Conservation (phyloP, 2,797 vertebrate genomes). For the Urophycis tenuis region DNA sequence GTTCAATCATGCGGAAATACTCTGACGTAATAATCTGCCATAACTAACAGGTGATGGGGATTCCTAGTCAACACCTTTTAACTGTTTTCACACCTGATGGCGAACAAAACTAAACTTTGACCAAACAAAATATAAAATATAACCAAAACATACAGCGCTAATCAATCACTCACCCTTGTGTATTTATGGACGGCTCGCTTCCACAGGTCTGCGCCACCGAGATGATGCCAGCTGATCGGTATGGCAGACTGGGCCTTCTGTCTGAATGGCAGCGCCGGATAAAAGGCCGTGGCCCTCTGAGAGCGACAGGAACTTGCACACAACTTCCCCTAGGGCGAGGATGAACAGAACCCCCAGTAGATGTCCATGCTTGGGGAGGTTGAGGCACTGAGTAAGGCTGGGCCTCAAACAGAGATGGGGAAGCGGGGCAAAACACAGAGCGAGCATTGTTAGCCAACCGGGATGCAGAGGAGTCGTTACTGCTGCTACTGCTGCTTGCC, state of each 20-base stretch:
- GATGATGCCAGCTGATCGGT: slow-evolving; percentile 43
- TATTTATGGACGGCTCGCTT: slow-evolving; percentile 72
- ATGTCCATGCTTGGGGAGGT: slow-evolving; percentile 64
- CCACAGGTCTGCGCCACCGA: slow-evolving; percentile 69
- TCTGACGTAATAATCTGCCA: neutral
- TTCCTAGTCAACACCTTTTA: neutral
- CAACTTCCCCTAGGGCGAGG: slow-evolving; percentile 54
- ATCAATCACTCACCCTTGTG: slow-evolving; percentile 74
- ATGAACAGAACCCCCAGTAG: slow-evolving; percentile 60
- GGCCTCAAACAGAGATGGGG: slow-evolving; percentile 81
- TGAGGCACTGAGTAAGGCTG: slow-evolving; percentile 53
- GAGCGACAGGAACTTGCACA: slow-evolving; percentile 60
- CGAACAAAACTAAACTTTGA: no score
- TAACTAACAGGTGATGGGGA: neutral
- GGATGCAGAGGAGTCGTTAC: slow-evolving; percentile 53
- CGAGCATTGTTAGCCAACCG: slow-evolving; percentile 65
- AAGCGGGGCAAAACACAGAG: slow-evolving; percentile 82
- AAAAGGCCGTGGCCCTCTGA: slow-evolving; percentile 73
- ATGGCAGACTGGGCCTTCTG: slow-evolving; percentile 63
- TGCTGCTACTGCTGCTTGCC: slow-evolving; percentile 50
- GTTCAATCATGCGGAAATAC: neutral
- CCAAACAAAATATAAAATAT: no score
- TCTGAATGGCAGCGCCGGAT: slow-evolving; percentile 80
- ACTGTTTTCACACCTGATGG: neutral
- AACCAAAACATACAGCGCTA: no score